Evolutionary conservation across 35 echinoderm and acorn worm species (phyloP).

Genomic region (Strongylocentrotus purpuratus): DNA sequence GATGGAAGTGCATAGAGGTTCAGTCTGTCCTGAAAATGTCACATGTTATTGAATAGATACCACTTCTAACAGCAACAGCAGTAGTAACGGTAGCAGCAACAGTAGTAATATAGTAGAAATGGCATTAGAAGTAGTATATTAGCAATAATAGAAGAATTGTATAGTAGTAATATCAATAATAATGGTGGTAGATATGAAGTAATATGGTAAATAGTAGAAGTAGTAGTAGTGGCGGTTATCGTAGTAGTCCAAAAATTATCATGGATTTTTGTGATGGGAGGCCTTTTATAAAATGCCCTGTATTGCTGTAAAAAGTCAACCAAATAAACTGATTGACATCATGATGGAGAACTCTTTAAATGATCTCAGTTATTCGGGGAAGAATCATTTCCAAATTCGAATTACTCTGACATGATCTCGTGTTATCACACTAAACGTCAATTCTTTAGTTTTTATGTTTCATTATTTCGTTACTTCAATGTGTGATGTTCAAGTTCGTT

Average conservation of each 20-base stretch:
- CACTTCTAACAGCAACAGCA: neutral
- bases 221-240: neutral
- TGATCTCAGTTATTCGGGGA: neutral
- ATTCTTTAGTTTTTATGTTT: neutral
- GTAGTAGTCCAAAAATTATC: neutral
- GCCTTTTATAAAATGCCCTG: too few species aligned
- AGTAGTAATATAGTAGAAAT: neutral
- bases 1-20: neutral
- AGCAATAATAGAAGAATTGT: neutral
- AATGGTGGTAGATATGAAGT: neutral
- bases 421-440: neutral
- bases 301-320: too few species aligned
- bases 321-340: too few species aligned
- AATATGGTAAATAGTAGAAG: neutral
- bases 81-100: neutral
- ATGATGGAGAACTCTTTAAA: too few species aligned
- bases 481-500: too few species aligned
- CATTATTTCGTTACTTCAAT: neutral
- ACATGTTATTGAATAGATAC: neutral
- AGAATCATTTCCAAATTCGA: neutral
- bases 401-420: neutral
- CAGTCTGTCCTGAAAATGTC: neutral
- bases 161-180: neutral
- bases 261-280: neutral
- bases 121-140: neutral